Percentiles rank a stretch among this genome's conserved stretches.
phyloP scores from a whole-genome alignment of 2,797 vertebrate species.

The Paguma larvata region DNA sequence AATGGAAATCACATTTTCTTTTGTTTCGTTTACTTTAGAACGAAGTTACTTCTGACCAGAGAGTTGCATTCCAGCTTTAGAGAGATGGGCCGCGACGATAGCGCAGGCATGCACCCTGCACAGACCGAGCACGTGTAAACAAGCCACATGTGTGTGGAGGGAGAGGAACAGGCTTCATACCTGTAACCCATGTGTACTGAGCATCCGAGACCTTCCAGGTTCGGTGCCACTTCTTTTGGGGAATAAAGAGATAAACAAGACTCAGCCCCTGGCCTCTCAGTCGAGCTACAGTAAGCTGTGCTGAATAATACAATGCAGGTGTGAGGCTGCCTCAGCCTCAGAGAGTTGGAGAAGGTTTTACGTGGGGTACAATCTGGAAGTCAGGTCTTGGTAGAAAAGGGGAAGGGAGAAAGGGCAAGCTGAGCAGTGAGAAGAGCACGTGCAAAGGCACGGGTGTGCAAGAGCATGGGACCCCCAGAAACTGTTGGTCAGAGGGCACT shows the following conservation, averaged over 20 bases:
- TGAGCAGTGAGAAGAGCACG: accelerated
- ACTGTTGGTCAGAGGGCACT: not conserved
- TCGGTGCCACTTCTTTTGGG: not conserved
- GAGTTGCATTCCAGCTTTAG: not conserved
- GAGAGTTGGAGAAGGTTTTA: not conserved
- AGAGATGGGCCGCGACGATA: not conserved
- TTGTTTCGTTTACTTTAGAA: conserved; percentile 43
- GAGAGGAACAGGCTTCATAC: too few relatives aligned
- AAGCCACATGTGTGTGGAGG: accelerated
- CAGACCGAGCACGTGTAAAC: not conserved
- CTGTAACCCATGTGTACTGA: not conserved
- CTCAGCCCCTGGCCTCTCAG: not conserved
- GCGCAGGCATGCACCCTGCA: not conserved
- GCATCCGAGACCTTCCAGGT: too few relatives aligned
- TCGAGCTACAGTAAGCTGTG: not conserved
- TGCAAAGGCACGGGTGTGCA: not conserved
- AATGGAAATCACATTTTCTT: conserved; percentile 16
- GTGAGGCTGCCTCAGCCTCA: not conserved
- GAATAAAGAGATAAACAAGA: not conserved
- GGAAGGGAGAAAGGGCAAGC: not conserved
- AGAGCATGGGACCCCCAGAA: not conserved
- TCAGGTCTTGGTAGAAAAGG: not conserved
- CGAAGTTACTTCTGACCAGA: conserved; percentile 27
- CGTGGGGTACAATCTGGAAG: not conserved
- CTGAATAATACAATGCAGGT: not conserved